A percentile compares a stretch with the other conserved stretches of the same genome.
phyloP scores from a whole-genome alignment of 1,140 invertebrate species.

The Sminthurinus signatus region DNA sequence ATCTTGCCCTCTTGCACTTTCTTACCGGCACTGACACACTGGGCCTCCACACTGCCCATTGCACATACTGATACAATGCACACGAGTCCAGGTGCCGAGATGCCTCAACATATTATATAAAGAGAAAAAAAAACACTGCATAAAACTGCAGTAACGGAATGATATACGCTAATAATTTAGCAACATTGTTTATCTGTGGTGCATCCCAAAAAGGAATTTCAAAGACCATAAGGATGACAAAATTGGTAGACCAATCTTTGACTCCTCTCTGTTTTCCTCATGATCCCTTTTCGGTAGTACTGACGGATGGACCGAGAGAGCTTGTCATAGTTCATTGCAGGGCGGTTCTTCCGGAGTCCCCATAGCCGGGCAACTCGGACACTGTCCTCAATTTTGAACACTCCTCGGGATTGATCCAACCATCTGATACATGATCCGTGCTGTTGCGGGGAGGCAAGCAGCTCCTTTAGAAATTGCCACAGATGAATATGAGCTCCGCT shows the following conservation, averaged over 20 bases:
- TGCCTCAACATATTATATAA: too few species aligned
- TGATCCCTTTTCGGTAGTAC: slow-evolving; percentile 99
- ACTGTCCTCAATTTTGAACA: slow-evolving; percentile 99
- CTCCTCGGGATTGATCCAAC: slow-evolving; percentile 86
- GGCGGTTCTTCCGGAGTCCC: slow-evolving; percentile 95
- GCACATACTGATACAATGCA: too few species aligned
- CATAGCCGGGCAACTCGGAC: slow-evolving; percentile 90
- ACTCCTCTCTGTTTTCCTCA: slow-evolving; percentile 97
- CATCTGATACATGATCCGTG: slow-evolving; percentile 93
- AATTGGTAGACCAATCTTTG: slow-evolving; percentile 99
- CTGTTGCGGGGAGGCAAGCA: slow-evolving; percentile 74
- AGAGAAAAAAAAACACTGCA: slow-evolving; percentile 38
- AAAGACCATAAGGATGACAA: slow-evolving; percentile 86
- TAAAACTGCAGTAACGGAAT: slow-evolving; percentile 43
- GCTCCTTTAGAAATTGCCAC: slow-evolving; percentile 98
- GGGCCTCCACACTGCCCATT: not conserved
- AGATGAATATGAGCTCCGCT: slow-evolving; percentile 83
- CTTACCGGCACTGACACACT: not conserved
- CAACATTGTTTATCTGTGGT: slow-evolving; percentile 39
- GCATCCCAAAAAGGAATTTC: slow-evolving; percentile 30
- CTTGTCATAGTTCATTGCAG: slow-evolving; percentile 99
- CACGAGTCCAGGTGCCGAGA: not conserved
- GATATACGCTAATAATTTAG: slow-evolving; percentile 41
- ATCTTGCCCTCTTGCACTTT: too few species aligned
- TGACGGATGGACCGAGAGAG: slow-evolving; percentile 93